These are phyloP conservation scores for Bombus superbus DNA, from an alignment of 1,140 invertebrate genomes.

Conservation along the genomic window DNA sequence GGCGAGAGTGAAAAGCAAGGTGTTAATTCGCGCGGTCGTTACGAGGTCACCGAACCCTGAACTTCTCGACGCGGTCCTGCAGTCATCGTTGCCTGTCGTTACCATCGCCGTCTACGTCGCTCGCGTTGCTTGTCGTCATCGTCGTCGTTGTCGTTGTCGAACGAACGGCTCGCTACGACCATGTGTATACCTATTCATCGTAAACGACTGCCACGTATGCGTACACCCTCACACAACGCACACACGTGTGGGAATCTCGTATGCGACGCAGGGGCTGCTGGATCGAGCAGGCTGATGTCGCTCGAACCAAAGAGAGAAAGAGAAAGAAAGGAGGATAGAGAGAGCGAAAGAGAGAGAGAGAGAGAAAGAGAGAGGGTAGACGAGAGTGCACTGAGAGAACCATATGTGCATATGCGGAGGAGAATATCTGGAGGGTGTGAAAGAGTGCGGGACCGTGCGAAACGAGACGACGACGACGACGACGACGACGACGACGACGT, in stretches of 20 bases:
- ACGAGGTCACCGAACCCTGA: conserved; percentile 75
- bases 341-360: background rate
- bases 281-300: conserved; percentile 21
- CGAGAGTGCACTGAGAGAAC: conserved; percentile 39
- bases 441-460: conserved; percentile 70
- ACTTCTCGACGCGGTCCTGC: conserved; percentile 48
- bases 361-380: background rate
- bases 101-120: conserved; percentile 6
- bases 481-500: conserved; percentile 1
- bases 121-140: conserved; percentile 23
- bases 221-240: conserved; percentile 25
- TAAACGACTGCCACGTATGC: conserved; percentile 57
- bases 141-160: conserved; percentile 57
- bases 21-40: conserved; percentile 76
- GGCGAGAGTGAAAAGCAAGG: conserved; percentile 46
- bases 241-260: background rate
- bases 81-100: conserved; percentile 57
- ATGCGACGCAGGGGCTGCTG: conserved; percentile 18
- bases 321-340: background rate
- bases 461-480: conserved; percentile 61
- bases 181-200: conserved; percentile 73
- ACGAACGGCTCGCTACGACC: conserved; percentile 62
- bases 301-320: background rate
- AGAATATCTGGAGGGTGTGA: conserved; percentile 75
- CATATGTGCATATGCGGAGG: conserved; percentile 62